Base-by-base conservation (phyloP, 2,113 vertebrate genomes). In the Pygoscelis antarcticus region DNA sequence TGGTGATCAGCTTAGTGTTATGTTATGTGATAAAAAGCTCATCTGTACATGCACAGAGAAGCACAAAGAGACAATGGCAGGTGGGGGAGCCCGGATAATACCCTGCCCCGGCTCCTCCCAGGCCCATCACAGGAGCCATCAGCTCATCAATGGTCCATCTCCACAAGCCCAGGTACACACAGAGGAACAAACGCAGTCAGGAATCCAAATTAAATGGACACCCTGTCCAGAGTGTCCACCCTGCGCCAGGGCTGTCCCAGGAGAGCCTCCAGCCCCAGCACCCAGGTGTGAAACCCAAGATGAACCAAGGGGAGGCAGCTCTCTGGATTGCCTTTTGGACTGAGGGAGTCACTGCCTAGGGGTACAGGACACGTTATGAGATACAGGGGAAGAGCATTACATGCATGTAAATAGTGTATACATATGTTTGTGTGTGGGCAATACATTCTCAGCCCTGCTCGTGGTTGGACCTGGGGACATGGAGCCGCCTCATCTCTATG, bases 321-420 rank as follows among this genome's bases (percentile, higher is more conserved):
- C n/a, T 58, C 46, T 52, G 40, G 19, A 57, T 19, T 13, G 32
- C 13, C 22, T 47, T 61, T 71, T 58, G 22, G 20, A 68, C 22
- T 7, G 23, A 71, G 27, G 3, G 6, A 0, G 2, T 52, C 51
- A 23, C 22, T 70, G 8, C 6, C 30, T 17, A 44, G 34, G 9
- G 30, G 6, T 23, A 76, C 1, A 4, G 18, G 38, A 87, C 3
- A n/a, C 27, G 15, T 29, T 23, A 49, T 26, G 23, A 87, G 47
- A 38, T 32, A 52, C 0, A 87, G 8, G 4, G 7, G 46, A 76
- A 75, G 19, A 47, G 5, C 26, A 57, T 36, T 83, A 18, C 6
- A 12, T 19, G 10, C 30, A 54, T 6, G 3, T 61, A 32, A 0
- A 1, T 21, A 34, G 4, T 7, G 3, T 15, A 25, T 38, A 30